Evolutionary conservation across 2,888 invertebrate species (phyloP).

Genomic region (Neocrepidodera transversa): DNA sequence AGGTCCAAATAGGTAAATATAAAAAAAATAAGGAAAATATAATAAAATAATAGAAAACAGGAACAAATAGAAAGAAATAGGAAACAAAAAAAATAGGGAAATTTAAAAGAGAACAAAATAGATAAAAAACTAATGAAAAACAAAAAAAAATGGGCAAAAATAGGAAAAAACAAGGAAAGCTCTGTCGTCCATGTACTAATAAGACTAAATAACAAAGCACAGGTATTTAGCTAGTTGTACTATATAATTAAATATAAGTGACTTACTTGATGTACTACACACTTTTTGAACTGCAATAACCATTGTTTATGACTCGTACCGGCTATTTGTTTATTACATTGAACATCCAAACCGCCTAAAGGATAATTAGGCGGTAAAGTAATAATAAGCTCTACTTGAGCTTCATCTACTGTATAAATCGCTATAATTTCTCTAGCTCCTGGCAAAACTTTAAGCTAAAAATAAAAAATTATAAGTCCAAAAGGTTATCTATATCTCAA

Average conservation of each 20-base stretch:
- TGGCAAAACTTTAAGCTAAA: slow-evolving; percentile 74
- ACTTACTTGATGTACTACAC: slow-evolving; percentile 83
- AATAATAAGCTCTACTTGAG: slow-evolving; percentile 79
- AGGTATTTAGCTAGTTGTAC: no score
- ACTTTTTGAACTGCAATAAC: slow-evolving; percentile 83
- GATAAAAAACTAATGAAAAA: no score
- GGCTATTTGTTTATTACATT: slow-evolving; percentile 72
- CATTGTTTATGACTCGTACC: slow-evolving; percentile 76
- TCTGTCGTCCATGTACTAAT: no score
- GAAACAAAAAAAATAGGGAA: no score
- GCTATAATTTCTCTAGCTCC: slow-evolving; percentile 81
- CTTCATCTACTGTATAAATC: slow-evolving; percentile 82
- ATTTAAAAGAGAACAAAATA: no score
- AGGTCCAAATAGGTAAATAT: no score
- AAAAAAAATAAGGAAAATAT: no score
- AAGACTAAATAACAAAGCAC: background rate
- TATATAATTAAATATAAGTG: background rate
- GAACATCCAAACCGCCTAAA: slow-evolving; percentile 76
- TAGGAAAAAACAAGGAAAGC: no score
- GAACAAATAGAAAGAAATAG: no score
- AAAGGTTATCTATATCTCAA: no score
- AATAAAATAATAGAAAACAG: no score
- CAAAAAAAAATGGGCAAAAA: no score
- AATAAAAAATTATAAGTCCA: slow-evolving; percentile 28
- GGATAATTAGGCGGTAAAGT: slow-evolving; percentile 85